A percentile compares a stretch with the other conserved stretches of the same genome.
Conservation (phyloP, 2,888 invertebrate genomes). For the Thera britannica region DNA sequence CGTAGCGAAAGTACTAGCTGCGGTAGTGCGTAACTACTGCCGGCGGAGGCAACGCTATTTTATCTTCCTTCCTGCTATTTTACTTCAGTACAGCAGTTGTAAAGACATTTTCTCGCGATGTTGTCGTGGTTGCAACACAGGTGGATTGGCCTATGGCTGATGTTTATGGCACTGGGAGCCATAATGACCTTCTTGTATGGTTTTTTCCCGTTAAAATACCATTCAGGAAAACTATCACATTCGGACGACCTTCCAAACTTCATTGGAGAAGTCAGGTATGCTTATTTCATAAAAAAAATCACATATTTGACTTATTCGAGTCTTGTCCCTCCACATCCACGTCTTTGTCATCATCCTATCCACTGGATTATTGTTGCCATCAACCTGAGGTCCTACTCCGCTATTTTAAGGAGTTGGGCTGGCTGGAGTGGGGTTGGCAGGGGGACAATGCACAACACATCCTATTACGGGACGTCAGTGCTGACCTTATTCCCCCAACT, state of each 20-base stretch:
- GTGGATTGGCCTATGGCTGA: slow-evolving; percentile 75
- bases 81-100: slow-evolving; percentile 11
- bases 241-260: slow-evolving; percentile 82
- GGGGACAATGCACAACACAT: too few relatives aligned
- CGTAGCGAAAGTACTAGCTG: slow-evolving; percentile 46
- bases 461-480: too few relatives aligned
- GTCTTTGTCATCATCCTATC: too few relatives aligned
- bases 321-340: too few relatives aligned
- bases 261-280: slow-evolving; percentile 82
- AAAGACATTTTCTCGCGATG: slow-evolving; percentile 53
- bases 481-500: too few relatives aligned
- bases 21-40: slow-evolving; percentile 27
- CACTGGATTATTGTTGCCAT: too few relatives aligned
- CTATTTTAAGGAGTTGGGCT: too few relatives aligned
- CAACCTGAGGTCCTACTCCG: too few relatives aligned
- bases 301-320: neutral
- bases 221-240: slow-evolving; percentile 76
- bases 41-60: slow-evolving; percentile 23
- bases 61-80: slow-evolving; percentile 28
- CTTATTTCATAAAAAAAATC: slow-evolving; percentile 25
- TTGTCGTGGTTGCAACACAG: slow-evolving; percentile 71
- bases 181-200: slow-evolving; percentile 84
- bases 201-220: slow-evolving; percentile 85
- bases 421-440: too few relatives aligned
- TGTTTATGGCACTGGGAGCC: slow-evolving; percentile 66